phyloP scores from a whole-genome alignment of 2,888 invertebrate species.

The Pseudoips prasinana region DNA sequence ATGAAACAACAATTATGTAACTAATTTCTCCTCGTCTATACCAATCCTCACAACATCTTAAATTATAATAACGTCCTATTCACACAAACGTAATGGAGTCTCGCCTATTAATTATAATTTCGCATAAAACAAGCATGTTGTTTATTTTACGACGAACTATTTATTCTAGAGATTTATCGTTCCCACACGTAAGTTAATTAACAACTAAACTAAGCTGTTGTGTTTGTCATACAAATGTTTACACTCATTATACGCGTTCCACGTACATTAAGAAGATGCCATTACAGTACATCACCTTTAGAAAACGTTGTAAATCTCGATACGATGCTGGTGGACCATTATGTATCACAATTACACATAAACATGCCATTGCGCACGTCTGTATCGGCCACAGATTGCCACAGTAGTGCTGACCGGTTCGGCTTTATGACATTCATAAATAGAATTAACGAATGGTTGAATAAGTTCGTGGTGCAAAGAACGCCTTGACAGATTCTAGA shows the following conservation, averaged over 20 bases:
- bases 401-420: constrained; percentile 28
- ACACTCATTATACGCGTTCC: constrained; percentile 23
- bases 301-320: constrained; percentile 36
- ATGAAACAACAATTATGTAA: too few relatives aligned
- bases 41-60: too few relatives aligned
- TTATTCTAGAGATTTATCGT: constrained; percentile 27
- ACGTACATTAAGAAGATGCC: constrained; percentile 18
- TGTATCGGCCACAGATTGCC: constrained; percentile 37
- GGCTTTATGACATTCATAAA: constrained; percentile 57
- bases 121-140: constrained; percentile 14
- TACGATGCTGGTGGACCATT: constrained; percentile 29
- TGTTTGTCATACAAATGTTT: constrained; percentile 25
- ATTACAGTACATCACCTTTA: constrained; percentile 22
- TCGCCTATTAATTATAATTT: constrained; percentile 16
- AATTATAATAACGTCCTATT: too few relatives aligned
- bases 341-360: constrained; percentile 41
- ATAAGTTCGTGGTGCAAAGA: constrained; percentile 35
- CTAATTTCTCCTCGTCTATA: too few relatives aligned
- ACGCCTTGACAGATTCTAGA: too few relatives aligned
- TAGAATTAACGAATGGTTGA: constrained; percentile 52
- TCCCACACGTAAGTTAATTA: constrained; percentile 28
- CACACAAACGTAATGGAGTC: constrained; percentile 3
- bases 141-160: constrained; percentile 27
- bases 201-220: constrained; percentile 22
- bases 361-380: constrained; percentile 41